A percentile compares a stretch with the other conserved stretches of the same genome.
Conservation (phyloP, 2,797 vertebrate species). For the Ambastaia sidthimunki region DNA sequence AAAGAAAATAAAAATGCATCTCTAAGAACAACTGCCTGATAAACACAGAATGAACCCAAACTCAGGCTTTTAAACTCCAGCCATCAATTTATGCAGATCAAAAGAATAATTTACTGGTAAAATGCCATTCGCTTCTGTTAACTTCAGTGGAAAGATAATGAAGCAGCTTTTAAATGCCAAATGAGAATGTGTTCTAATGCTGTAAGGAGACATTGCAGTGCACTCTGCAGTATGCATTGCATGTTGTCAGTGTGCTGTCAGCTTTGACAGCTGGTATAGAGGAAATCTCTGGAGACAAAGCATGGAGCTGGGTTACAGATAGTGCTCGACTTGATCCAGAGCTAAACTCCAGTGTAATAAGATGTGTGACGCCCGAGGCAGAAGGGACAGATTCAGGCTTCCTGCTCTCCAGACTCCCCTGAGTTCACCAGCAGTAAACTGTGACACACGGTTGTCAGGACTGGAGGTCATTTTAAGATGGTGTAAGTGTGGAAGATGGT, state of each 20-base stretch:
- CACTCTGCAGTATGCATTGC: conserved; percentile 25
- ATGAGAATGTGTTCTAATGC: conserved; percentile 5
- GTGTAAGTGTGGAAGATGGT: conserved; percentile 1
- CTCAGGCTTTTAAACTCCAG: not conserved
- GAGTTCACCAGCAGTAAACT: conserved; percentile 54
- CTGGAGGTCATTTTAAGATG: conserved; percentile 45
- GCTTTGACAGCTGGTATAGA: conserved; percentile 30
- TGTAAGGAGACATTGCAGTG: conserved; percentile 6
- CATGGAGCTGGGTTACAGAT: conserved; percentile 43
- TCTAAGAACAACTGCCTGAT: not conserved
- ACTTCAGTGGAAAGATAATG: not conserved
- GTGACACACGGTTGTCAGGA: conserved; percentile 50
- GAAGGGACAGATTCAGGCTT: conserved; percentile 49
- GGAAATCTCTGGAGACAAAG: conserved; percentile 42
- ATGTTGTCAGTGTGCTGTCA: conserved; percentile 46
- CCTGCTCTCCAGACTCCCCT: conserved; percentile 51
- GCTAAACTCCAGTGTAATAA: conserved; percentile 57
- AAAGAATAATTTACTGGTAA: conserved; percentile 3
- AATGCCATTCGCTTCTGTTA: not conserved
- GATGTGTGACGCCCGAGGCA: conserved; percentile 53
- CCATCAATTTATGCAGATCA: not conserved
- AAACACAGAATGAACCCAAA: not conserved
- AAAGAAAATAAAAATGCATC: not conserved
- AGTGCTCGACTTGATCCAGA: conserved; percentile 46
- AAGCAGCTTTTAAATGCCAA: conserved; percentile 22